Percentiles rank a stretch among this genome's conserved stretches.
These are phyloP conservation scores for Enteromius anoplus DNA, from an alignment of 2,797 vertebrate species.

Conservation along the genomic window DNA sequence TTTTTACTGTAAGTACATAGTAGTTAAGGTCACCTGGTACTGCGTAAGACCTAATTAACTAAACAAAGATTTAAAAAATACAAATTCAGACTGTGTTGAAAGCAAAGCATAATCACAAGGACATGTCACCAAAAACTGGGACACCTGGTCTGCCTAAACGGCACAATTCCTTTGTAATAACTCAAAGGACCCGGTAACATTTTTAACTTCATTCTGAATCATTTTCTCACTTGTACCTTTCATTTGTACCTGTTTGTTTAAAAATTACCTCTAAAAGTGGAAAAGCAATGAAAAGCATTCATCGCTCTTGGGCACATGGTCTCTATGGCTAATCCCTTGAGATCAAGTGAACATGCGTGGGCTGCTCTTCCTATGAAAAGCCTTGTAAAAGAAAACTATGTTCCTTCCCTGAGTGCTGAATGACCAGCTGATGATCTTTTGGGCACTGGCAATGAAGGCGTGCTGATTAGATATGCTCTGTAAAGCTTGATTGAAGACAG, in stretches of 20 bases:
- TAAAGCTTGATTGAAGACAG: constrained; percentile 61
- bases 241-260: not conserved
- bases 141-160: not conserved
- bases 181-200: not conserved
- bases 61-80: too few relatives aligned
- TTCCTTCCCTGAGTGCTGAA: constrained; percentile 3
- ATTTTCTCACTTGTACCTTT: not conserved
- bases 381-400: constrained; percentile 35
- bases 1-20: not conserved
- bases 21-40: not conserved
- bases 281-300: constrained; percentile 25
- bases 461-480: constrained; percentile 46
- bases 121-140: not conserved
- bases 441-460: constrained; percentile 59
- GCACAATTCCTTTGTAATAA: not conserved
- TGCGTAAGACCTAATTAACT: not conserved
- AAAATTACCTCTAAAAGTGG: not conserved
- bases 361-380: constrained; percentile 16
- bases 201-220: not conserved
- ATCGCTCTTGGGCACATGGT: constrained; percentile 23
- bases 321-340: constrained; percentile 14
- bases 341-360: constrained; percentile 36
- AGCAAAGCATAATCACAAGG: not conserved
- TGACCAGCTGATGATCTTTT: constrained; percentile 70
- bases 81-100: not conserved